phyloP scores from a whole-genome alignment of 2,797 vertebrate species.

The Neosalanx taihuensis region DNA sequence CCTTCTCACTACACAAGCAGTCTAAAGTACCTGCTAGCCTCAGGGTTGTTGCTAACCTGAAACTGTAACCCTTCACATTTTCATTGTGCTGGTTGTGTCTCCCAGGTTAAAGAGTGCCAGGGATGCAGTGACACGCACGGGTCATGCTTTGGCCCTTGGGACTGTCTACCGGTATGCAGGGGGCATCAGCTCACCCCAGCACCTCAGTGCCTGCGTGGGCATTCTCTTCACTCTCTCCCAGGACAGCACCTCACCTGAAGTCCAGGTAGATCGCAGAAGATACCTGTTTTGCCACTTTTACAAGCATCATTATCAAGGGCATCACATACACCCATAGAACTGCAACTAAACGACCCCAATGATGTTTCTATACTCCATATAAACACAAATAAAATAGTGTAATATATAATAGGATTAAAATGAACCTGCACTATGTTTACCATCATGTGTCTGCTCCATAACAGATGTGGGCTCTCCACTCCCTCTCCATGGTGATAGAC shows the following conservation, averaged over 20 bases:
- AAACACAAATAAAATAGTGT: constrained; percentile 14
- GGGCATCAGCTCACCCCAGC: constrained; percentile 81
- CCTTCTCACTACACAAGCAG: not conserved
- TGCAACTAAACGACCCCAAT: no score
- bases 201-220: constrained; percentile 84
- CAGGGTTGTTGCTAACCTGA: no score
- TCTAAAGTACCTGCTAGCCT: not conserved
- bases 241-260: constrained; percentile 90
- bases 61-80: no score
- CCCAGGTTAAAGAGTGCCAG: constrained; percentile 84
- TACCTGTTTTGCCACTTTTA: no score
- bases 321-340: not conserved
- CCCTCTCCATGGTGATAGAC: constrained; percentile 83
- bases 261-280: constrained; percentile 67
- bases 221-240: constrained; percentile 90
- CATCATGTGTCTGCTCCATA: constrained; percentile 1
- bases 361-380: not conserved
- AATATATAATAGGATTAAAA: not conserved
- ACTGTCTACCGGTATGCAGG: constrained; percentile 84
- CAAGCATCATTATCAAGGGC: no score
- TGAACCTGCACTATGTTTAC: not conserved
- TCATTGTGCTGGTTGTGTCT: not conserved
- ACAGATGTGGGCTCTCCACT: constrained; percentile 90
- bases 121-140: constrained; percentile 86
- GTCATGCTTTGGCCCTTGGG: constrained; percentile 85